These are phyloP conservation scores for Cryptotermes secundus DNA, from an alignment of 1,140 invertebrate genomes.

Conservation along the genomic window DNA sequence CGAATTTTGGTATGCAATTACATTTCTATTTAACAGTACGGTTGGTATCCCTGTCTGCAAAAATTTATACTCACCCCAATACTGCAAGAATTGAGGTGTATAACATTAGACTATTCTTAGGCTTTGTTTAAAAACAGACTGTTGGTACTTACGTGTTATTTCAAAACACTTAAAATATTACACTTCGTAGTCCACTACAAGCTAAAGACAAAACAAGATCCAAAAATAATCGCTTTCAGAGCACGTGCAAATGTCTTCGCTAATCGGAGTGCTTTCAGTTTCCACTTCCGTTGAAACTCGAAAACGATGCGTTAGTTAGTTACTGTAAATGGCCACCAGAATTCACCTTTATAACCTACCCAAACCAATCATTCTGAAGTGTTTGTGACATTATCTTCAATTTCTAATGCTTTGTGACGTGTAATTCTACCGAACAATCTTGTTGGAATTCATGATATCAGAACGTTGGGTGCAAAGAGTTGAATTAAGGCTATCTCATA, in stretches of 20 bases:
- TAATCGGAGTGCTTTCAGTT: background rate
- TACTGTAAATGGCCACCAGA: background rate
- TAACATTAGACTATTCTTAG: background rate
- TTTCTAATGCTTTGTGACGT: no score
- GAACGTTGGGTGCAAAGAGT: no score
- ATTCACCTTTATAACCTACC: background rate
- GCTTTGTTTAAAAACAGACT: background rate
- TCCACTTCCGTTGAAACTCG: background rate
- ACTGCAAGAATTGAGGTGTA: background rate
- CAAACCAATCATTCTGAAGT: no score
- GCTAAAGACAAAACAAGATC: background rate
- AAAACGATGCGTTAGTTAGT: background rate
- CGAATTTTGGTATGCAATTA: background rate
- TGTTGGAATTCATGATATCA: no score
- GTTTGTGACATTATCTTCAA: no score
- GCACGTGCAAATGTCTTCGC: slow-evolving; percentile 6
- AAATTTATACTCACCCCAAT: background rate
- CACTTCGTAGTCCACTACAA: background rate
- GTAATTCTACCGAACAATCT: no score
- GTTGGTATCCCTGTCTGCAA: background rate
- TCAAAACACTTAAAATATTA: background rate
- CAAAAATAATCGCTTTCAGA: background rate
- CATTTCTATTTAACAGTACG: background rate
- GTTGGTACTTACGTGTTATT: background rate
- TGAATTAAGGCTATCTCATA: background rate